A percentile compares a stretch with the other conserved stretches of the same genome.
Conservation (phyloP, 1,140 invertebrate genomes). For the Hylyphantes graminicola region DNA sequence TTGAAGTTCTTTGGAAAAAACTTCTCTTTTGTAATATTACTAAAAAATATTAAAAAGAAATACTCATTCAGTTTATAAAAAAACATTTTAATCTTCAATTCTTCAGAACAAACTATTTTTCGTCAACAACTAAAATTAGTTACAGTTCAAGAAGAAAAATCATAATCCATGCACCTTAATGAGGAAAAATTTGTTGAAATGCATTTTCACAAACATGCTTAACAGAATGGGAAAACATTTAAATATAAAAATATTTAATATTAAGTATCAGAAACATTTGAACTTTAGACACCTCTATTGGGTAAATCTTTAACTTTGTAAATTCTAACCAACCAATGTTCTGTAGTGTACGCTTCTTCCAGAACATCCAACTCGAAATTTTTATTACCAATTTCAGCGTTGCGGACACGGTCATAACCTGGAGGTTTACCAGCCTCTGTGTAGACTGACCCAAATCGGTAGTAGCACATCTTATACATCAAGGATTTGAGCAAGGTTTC, state of each 20-base stretch:
- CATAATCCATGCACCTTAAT: neutral
- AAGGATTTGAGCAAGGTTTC: slow-evolving; percentile 87
- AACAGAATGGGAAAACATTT: slow-evolving; percentile 20
- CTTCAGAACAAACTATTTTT: too few relatives aligned
- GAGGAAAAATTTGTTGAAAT: neutral
- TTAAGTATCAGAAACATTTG: slow-evolving; percentile 20
- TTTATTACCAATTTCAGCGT: slow-evolving; percentile 94
- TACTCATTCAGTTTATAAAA: too few relatives aligned
- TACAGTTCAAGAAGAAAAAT: too few relatives aligned
- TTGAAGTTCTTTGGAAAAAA: too few relatives aligned
- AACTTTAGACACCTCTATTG: slow-evolving; percentile 78
- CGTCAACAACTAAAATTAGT: too few relatives aligned
- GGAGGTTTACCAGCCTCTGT: slow-evolving; percentile 94
- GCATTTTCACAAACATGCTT: neutral
- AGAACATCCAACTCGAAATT: slow-evolving; percentile 92
- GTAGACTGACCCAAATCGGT: slow-evolving; percentile 92
- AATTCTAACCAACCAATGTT: slow-evolving; percentile 97
- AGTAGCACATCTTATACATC: slow-evolving; percentile 98
- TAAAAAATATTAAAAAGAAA: too few relatives aligned
- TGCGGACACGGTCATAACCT: slow-evolving; percentile 89
- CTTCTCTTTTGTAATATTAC: too few relatives aligned
- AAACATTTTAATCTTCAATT: too few relatives aligned
- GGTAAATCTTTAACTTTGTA: slow-evolving; percentile 91
- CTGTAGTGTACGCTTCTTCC: slow-evolving; percentile 94
- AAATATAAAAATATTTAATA: slow-evolving; percentile 27